phyloP scores from a whole-genome alignment of 2,797 vertebrate genomes.

The Heteromormyrus szaboi region DNA sequence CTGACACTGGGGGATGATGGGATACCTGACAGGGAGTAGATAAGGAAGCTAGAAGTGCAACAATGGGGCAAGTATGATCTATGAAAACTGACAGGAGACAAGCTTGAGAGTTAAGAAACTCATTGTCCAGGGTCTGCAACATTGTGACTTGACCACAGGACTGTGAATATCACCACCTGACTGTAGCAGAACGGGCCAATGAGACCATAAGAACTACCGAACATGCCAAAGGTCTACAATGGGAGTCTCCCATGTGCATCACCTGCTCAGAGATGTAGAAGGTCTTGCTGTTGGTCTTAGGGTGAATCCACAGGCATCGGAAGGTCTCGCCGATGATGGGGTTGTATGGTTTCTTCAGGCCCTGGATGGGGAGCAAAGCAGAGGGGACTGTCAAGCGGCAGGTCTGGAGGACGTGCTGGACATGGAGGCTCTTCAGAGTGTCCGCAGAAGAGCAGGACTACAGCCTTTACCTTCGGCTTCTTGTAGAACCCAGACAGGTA shows the following conservation, averaged over 20 bases:
- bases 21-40: conserved; percentile 70
- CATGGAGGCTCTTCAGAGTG: neutral
- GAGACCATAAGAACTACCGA: neutral
- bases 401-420: neutral
- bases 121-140: neutral
- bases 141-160: neutral
- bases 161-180: neutral
- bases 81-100: neutral
- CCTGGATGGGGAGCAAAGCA: conserved; percentile 56
- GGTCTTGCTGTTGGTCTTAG: conserved; percentile 90
- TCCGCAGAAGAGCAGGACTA: neutral
- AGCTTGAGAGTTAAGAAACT: neutral
- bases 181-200: neutral
- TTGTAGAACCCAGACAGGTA: conserved; percentile 99
- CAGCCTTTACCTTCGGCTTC: conserved; percentile 82
- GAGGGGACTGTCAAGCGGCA: neutral
- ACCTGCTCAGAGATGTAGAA: conserved; percentile 98
- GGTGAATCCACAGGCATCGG: conserved; percentile 94
- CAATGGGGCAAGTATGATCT: neutral
- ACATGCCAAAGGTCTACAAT: neutral
- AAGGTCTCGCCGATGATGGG: conserved; percentile 94
- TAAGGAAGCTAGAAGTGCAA: neutral
- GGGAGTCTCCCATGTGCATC: conserved; percentile 23
- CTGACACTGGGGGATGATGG: conserved; percentile 94
- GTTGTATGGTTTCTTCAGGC: conserved; percentile 96